Conservation (phyloP, 2,888 invertebrate genomes). For the Melipona bicolor region DNA sequence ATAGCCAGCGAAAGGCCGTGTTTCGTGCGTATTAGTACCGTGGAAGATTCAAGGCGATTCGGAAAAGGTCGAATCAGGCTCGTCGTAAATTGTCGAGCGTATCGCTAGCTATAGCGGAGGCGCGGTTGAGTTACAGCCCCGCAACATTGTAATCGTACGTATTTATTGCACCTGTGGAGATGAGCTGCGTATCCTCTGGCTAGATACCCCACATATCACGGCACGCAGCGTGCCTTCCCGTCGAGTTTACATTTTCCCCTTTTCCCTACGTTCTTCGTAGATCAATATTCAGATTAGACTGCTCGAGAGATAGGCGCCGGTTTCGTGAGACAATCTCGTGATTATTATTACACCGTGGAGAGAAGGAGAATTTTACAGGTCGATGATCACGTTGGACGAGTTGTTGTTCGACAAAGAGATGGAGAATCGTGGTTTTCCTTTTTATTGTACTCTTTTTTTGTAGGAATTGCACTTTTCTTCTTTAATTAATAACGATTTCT, state of each 20-base stretch:
- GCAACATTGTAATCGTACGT: constrained; percentile 64
- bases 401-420: not conserved
- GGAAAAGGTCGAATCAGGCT: not conserved
- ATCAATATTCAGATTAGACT: constrained; percentile 56
- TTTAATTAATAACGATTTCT: not conserved
- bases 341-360: constrained; percentile 49
- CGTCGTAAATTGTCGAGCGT: constrained; percentile 12
- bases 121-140: constrained; percentile 59
- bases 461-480: not conserved
- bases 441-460: not conserved
- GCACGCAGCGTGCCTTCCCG: constrained; percentile 53
- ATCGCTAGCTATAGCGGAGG: not conserved
- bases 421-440: not conserved
- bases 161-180: constrained; percentile 55
- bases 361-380: constrained; percentile 32
- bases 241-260: constrained; percentile 50
- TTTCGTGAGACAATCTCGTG: constrained; percentile 32
- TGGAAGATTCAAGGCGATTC: not conserved
- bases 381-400: constrained; percentile 17
- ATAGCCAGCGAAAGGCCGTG: not conserved
- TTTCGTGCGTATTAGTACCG: not conserved
- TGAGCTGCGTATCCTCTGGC: constrained; percentile 50
- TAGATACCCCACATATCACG: constrained; percentile 48
- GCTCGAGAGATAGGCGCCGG: constrained; percentile 37
- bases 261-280: constrained; percentile 37